Evolutionary conservation across 1,140 invertebrate genomes (phyloP).

Genomic region (Oreohelix idahoensis): DNA sequence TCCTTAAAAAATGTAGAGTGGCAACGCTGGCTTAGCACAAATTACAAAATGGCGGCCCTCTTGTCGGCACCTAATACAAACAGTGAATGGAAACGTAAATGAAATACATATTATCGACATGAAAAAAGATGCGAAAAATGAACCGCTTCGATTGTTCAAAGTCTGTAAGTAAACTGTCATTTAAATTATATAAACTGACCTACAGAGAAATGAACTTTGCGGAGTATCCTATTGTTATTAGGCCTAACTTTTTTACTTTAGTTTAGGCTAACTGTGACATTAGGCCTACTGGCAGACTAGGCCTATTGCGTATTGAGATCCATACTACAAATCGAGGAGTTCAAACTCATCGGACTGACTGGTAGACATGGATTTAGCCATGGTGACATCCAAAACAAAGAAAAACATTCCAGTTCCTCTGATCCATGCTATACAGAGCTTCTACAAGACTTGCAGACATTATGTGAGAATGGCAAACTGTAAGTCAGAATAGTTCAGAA

Average conservation of each 20-base stretch:
- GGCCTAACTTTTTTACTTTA: not conserved
- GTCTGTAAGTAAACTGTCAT: slow-evolving; percentile 39
- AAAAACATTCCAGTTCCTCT: too few species aligned
- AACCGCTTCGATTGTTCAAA: slow-evolving; percentile 56
- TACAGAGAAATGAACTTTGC: not conserved
- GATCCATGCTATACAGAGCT: too few species aligned
- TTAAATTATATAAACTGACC: not conserved
- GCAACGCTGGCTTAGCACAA: too few species aligned
- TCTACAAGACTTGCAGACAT: too few species aligned
- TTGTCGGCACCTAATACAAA: not conserved
- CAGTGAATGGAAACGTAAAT: not conserved
- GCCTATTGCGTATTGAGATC: not conserved
- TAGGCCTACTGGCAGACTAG: too few species aligned
- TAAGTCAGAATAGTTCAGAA: too few species aligned
- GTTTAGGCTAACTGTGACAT: not conserved
- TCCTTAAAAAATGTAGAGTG: too few species aligned
- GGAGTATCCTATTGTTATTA: too few species aligned
- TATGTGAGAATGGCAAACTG: too few species aligned
- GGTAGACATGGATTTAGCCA: too few species aligned
- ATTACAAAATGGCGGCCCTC: not conserved
- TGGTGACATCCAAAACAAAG: too few species aligned
- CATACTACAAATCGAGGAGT: not conserved
- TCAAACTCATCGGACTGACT: too few species aligned
- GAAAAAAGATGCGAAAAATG: slow-evolving; percentile 56
- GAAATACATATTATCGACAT: slow-evolving; percentile 25